phyloP scores from a whole-genome alignment of 2,888 invertebrate species.

The Zonitis immaculata region DNA sequence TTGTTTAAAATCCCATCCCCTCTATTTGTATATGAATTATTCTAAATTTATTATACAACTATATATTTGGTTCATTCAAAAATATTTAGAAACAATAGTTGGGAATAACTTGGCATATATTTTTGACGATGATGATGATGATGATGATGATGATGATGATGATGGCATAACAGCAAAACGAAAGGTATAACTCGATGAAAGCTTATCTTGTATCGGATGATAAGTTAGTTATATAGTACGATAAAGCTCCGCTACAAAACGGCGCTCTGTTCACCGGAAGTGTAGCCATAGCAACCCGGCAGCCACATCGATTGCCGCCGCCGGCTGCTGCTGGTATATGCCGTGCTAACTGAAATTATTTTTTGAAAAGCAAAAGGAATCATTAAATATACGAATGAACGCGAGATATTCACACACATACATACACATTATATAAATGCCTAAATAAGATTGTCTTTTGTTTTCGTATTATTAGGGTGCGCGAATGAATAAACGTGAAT shows the following conservation, averaged over 20 bases:
- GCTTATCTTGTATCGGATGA: constrained; percentile 26
- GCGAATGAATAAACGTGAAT: too few species aligned
- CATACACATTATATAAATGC: neutral
- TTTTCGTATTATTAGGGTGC: too few species aligned
- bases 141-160: constrained; percentile 1
- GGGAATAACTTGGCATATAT: too few species aligned
- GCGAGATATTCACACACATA: constrained; percentile 17
- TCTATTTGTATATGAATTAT: too few species aligned
- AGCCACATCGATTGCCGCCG: constrained; percentile 59
- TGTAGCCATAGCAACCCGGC: constrained; percentile 62
- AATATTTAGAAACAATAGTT: too few species aligned
- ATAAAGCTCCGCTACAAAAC: constrained; percentile 30
- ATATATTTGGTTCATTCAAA: too few species aligned
- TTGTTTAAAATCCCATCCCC: too few species aligned
- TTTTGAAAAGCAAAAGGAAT: constrained; percentile 23
- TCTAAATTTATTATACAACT: too few species aligned
- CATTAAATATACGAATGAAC: constrained; percentile 14
- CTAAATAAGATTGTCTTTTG: neutral
- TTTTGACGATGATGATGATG: constrained; percentile 1
- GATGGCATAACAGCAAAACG: constrained; percentile 4
- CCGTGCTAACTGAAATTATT: constrained; percentile 28
- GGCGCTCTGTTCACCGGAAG: constrained; percentile 56
- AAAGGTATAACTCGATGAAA: constrained; percentile 27
- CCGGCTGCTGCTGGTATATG: constrained; percentile 30
- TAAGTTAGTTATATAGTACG: constrained; percentile 31